Percentiles rank a stretch among this genome's conserved stretches.
These are phyloP conservation scores for Lithophane leautieri DNA, from an alignment of 2,888 invertebrate species.

Conservation along the genomic window DNA sequence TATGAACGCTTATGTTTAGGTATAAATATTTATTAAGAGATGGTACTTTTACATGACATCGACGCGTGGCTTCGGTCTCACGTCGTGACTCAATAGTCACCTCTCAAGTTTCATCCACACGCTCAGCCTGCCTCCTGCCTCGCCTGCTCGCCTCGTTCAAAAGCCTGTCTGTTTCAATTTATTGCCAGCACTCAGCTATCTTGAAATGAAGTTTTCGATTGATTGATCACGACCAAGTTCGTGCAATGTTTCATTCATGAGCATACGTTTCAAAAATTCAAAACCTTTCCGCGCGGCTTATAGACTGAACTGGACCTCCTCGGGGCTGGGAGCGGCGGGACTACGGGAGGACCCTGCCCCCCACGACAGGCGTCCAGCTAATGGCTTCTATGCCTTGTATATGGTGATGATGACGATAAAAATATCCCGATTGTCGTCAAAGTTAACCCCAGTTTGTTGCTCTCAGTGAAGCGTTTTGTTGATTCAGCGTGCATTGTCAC, in stretches of 20 bases:
- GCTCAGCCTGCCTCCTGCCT: constrained; percentile 15
- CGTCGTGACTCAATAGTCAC: constrained; percentile 21
- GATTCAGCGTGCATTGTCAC: constrained; percentile 42
- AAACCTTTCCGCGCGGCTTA: constrained; percentile 42
- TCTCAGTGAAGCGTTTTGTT: constrained; percentile 46
- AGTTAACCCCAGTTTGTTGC: constrained; percentile 49
- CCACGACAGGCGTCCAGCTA: constrained; percentile 4
- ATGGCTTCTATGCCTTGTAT: constrained; percentile 50
- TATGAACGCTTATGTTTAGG: neutral
- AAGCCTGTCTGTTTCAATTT: constrained; percentile 61
- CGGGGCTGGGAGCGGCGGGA: neutral
- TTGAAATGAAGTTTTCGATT: constrained; percentile 59
- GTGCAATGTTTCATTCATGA: constrained; percentile 63
- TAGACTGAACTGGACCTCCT: constrained; percentile 33
- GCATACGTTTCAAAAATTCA: constrained; percentile 54
- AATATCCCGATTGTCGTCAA: constrained; percentile 44
- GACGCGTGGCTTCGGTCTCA: neutral
- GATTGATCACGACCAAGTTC: constrained; percentile 63
- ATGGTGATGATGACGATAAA: constrained; percentile 54
- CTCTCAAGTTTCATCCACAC: constrained; percentile 42
- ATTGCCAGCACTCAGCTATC: constrained; percentile 58
- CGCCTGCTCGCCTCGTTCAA: constrained; percentile 34
- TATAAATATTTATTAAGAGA: neutral
- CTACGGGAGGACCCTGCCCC: neutral
- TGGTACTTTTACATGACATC: constrained; percentile 9